Evolutionary conservation across 2,888 invertebrate species (phyloP).

Genomic region (Pheosia gnoma): DNA sequence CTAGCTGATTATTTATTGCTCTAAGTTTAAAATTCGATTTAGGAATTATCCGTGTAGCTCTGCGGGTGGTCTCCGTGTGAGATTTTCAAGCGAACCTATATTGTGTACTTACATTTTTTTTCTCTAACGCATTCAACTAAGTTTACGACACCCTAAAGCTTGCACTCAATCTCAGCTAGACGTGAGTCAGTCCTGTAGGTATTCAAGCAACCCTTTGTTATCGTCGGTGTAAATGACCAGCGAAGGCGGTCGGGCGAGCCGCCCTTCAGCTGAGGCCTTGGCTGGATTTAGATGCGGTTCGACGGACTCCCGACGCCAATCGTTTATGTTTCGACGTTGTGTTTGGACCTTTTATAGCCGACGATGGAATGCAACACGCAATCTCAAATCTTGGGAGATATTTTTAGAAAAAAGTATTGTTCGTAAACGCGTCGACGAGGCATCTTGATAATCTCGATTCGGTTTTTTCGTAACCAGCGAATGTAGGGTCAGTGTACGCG

Average conservation of each 20-base stretch:
- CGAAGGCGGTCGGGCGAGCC: constrained; percentile 72
- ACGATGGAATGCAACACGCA: constrained; percentile 59
- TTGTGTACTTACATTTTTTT: constrained; percentile 4
- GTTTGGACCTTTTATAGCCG: constrained; percentile 68
- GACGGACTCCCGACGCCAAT: constrained; percentile 73
- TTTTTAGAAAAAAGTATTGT: constrained; percentile 43
- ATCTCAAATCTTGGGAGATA: constrained; percentile 56
- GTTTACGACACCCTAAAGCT: constrained; percentile 41
- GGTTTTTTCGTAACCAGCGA: constrained; percentile 45
- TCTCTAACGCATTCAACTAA: constrained; percentile 9
- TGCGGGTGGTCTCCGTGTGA: constrained; percentile 62
- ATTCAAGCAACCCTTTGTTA: constrained; percentile 76
- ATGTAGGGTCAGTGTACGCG: constrained; percentile 66
- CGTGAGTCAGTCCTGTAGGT: constrained; percentile 69
- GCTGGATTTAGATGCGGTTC: constrained; percentile 81
- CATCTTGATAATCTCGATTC: constrained; percentile 28
- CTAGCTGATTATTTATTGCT: constrained; percentile 45
- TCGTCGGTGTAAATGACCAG: constrained; percentile 78
- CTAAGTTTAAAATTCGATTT: constrained; percentile 53
- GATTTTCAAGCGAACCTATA: constrained; percentile 31
- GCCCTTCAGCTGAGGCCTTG: constrained; percentile 83
- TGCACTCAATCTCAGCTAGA: constrained; percentile 45
- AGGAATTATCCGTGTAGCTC: constrained; percentile 49
- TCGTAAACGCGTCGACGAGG: constrained; percentile 24
- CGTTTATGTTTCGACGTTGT: constrained; percentile 71